Base-by-base conservation (phyloP, 2,888 invertebrate genomes). In the Cinara cedri region DNA sequence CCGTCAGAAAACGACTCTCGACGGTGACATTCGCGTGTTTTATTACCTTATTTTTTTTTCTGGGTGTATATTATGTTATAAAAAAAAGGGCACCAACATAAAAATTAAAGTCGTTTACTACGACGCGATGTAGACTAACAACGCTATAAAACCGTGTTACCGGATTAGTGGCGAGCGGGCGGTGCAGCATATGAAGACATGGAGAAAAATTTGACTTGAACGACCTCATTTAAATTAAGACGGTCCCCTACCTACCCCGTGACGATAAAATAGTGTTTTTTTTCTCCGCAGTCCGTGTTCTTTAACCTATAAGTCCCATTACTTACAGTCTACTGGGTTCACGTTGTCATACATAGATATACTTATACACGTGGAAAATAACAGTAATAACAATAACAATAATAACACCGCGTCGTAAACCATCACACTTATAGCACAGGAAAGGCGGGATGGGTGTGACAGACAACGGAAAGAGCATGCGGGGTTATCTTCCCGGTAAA, bases 31-130 rank as follows among this genome's bases (percentile, higher is more conserved):
- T 78, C 19, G 1, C 26, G 8, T 26, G 21, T 65, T 42, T 72
- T 70, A 42, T 54, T 26, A 11, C 19, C 21, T 19, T 42, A 24
- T 54, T 55, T 34, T 74, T 19, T 21, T 55, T 46, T 54, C 13
- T 6, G 6, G 14, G 6, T 70, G 54, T 55, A 34, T 14, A 34
- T 19, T 51, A 24, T 16, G 3, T 49, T 71, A 46, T 14, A 44
- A 21, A 34, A 55, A 46, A n/a, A 26, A 19, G 26, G 26, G 44
- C 19, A 14, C n/a, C 26, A 13, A 54, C 54, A 26, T 68, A 46
- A 76, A n/a, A 76, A 76, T 76, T 68, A 68, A 26, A 57, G 55
- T 75, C 75, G 65, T 75, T 75, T 75, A 75, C 54, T 34, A 34
- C 34, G 34, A 34, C 34, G 3, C 34, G 3, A 34, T 46, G 34